Conservation (phyloP, 2,113 vertebrate species). For the Gobiocypris rarus region DNA sequence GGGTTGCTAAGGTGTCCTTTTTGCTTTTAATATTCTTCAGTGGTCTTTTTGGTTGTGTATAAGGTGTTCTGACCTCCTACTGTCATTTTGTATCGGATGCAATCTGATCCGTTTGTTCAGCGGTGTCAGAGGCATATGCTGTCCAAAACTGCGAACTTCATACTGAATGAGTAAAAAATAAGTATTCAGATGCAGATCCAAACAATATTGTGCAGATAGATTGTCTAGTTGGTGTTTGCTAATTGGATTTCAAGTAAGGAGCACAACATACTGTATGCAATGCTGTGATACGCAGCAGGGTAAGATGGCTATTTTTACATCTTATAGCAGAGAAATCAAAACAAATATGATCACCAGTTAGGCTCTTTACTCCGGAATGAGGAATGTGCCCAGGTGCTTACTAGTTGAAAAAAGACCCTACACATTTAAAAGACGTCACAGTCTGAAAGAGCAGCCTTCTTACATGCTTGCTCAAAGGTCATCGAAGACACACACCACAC, state of each 20-base stretch:
- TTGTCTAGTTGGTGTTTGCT: no score
- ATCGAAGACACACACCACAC: not conserved
- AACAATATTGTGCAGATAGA: not conserved
- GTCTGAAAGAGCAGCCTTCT: not conserved
- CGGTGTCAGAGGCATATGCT: not conserved
- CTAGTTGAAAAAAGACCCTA: conserved; percentile 3
- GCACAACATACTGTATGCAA: no score
- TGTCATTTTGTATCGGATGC: not conserved
- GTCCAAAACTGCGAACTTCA: not conserved
- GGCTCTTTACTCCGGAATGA: not conserved
- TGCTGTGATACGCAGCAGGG: not conserved
- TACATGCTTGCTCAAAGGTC: conserved; percentile 12
- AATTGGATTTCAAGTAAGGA: no score
- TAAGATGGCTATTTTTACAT: not conserved
- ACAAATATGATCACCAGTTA: not conserved
- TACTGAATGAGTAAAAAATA: not conserved
- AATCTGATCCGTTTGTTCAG: no score
- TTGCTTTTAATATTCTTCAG: not conserved
- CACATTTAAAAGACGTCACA: not conserved
- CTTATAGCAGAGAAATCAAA: not conserved
- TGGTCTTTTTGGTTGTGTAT: no score
- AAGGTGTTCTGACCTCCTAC: not conserved
- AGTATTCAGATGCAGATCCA: not conserved
- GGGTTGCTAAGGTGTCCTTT: not conserved
- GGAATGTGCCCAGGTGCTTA: conserved; percentile 8